Percentiles rank a stretch among this genome's conserved stretches.
Conservation (phyloP, 2,113 vertebrate genomes). For the Pelobates fuscus region DNA sequence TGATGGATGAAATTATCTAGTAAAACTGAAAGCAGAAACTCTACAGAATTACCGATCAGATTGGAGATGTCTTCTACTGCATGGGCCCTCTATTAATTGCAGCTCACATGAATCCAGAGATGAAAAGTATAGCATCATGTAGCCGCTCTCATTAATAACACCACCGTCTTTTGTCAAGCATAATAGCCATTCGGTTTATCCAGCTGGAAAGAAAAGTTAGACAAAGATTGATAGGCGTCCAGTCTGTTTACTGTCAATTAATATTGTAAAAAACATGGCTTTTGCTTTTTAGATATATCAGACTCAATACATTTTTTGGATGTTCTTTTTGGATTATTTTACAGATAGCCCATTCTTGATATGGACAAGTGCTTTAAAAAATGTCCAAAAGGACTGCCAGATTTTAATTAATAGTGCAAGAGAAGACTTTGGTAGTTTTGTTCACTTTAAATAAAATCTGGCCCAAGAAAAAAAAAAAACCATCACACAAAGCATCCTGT, state of each 20-base stretch:
- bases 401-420: constrained; percentile 50
- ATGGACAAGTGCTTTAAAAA: constrained; percentile 12
- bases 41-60: constrained; percentile 1
- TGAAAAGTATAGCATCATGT: constrained; percentile 58
- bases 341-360: constrained; percentile 40
- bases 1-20: constrained; percentile 39
- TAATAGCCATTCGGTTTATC: constrained; percentile 64
- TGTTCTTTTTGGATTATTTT: constrained; percentile 55
- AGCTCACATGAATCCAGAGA: constrained; percentile 54
- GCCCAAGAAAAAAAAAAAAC: too few species aligned
- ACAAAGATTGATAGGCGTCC: constrained; percentile 62
- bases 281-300: constrained; percentile 60
- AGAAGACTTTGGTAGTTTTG: constrained; percentile 11
- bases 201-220: constrained; percentile 66
- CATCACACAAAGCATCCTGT: too few species aligned
- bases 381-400: constrained; percentile 38
- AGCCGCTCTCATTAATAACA: constrained; percentile 67
- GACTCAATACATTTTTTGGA: constrained; percentile 51
- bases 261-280: constrained; percentile 55
- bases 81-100: constrained; percentile 62
- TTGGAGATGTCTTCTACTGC: constrained; percentile 12
- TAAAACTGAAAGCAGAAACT: constrained; percentile 52
- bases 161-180: constrained; percentile 61
- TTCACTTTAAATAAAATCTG: background rate
- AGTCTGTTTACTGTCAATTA: constrained; percentile 63